Percentiles rank a stretch among this genome's conserved stretches.
phyloP scores from a whole-genome alignment of 1,140 invertebrate genomes.

The Rhopalosiphum maidis region DNA sequence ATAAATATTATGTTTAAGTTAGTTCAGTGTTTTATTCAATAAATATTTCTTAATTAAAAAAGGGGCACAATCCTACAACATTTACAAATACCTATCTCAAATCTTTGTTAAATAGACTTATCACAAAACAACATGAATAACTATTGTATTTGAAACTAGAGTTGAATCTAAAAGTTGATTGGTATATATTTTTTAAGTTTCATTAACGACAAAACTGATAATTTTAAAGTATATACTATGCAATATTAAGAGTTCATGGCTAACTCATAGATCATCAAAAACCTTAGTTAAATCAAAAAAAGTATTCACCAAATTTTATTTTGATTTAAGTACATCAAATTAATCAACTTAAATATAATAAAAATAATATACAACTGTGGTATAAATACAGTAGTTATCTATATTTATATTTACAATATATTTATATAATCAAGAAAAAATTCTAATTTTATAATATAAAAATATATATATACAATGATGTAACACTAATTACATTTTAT shows the following conservation, averaged over 20 bases:
- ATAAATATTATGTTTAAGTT: background rate
- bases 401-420: conserved; percentile 17
- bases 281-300: too few relatives aligned
- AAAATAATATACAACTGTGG: background rate
- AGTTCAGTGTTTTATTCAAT: background rate
- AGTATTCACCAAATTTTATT: too few relatives aligned
- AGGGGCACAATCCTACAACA: background rate
- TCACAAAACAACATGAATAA: background rate
- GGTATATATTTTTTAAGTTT: background rate
- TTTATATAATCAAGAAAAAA: conserved; percentile 5
- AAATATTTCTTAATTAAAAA: background rate
- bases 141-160: background rate
- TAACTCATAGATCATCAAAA: background rate
- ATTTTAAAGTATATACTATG: background rate
- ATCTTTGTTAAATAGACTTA: background rate
- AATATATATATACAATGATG: background rate
- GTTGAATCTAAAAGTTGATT: background rate
- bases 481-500: background rate
- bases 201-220: background rate
- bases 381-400: background rate
- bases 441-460: background rate
- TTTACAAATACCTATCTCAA: too few relatives aligned
- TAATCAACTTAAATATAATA: too few relatives aligned
- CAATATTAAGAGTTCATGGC: too few relatives aligned
- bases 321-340: background rate